Evolutionary conservation across 2,113 vertebrate species (phyloP).

Genomic region (Austrofundulus limnaeus): DNA sequence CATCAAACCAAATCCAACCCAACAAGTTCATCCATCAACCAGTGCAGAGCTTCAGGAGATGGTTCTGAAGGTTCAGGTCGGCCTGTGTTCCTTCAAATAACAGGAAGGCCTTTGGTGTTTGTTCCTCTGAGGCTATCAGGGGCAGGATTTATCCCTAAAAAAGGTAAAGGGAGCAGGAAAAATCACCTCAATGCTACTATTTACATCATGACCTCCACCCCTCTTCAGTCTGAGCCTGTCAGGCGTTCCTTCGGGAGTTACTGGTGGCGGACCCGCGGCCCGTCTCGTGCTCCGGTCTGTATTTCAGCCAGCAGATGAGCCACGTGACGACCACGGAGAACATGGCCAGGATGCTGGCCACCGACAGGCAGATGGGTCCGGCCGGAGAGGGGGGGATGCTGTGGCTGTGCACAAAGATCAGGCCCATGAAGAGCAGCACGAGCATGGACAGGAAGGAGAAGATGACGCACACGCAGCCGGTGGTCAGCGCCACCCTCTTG

Average conservation of each 20-base stretch:
- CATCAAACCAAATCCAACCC: neutral
- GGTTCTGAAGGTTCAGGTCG: constrained; percentile 45
- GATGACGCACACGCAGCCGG: constrained; percentile 91
- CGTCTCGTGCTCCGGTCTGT: constrained; percentile 85
- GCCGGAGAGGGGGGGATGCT: constrained; percentile 86
- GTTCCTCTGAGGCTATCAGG: constrained; percentile 65
- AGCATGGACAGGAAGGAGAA: constrained; percentile 94
- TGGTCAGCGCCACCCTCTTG: constrained; percentile 88
- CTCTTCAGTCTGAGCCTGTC: constrained; percentile 29
- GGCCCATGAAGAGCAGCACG: constrained; percentile 91
- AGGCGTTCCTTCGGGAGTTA: constrained; percentile 79
- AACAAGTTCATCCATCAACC: constrained; percentile 18
- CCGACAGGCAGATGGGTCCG: constrained; percentile 89
- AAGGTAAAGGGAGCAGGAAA: constrained; percentile 57
- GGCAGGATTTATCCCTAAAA: constrained; percentile 53
- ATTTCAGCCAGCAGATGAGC: constrained; percentile 93
- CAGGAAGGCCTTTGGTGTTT: constrained; percentile 72
- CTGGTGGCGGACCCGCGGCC: constrained; percentile 69
- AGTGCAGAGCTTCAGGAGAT: constrained; percentile 39
- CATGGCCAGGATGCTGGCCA: constrained; percentile 92
- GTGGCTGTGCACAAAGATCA: constrained; percentile 93
- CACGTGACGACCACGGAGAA: constrained; percentile 92
- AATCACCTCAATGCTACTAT: constrained; percentile 33
- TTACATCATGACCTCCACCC: constrained; percentile 43
- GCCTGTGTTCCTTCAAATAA: constrained; percentile 61